These are phyloP conservation scores for Cinclus mexicanus DNA, from an alignment of 2,113 vertebrate species.

Conservation along the genomic window DNA sequence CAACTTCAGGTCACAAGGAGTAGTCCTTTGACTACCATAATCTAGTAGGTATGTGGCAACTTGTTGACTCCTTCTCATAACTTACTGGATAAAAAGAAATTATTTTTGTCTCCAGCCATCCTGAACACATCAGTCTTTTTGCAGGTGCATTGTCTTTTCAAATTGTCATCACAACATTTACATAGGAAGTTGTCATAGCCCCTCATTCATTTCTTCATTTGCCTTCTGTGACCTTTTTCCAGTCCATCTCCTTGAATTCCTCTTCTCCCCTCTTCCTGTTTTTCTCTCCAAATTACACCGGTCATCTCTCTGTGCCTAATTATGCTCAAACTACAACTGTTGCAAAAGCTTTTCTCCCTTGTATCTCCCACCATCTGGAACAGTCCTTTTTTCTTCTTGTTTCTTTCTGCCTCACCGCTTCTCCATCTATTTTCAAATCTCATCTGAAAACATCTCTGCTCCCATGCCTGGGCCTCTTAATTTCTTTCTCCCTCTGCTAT, in stretches of 20 bases:
- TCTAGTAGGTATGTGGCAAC: not conserved
- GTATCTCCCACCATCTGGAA: slow-evolving; percentile 17
- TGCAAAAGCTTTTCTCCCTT: not conserved
- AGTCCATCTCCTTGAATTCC: not conserved
- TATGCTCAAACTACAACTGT: not conserved
- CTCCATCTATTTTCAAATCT: slow-evolving; percentile 37
- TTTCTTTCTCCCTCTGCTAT: slow-evolving; percentile 34
- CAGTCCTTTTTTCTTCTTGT: not conserved
- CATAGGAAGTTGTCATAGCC: not conserved
- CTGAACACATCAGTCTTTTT: not conserved
- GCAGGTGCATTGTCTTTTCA: not conserved
- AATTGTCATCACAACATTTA: not conserved
- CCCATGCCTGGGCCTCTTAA: slow-evolving; percentile 19
- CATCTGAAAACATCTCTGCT: slow-evolving; percentile 40
- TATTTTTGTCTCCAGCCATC: not conserved
- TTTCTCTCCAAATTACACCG: not conserved
- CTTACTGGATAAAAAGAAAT: not conserved
- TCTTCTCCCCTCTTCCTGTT: not conserved
- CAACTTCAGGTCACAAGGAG: not conserved
- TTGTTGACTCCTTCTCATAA: not conserved
- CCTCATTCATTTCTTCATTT: not conserved
- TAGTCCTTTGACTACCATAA: not conserved
- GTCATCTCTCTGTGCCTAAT: slow-evolving; percentile 25
- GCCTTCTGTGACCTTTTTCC: not conserved
- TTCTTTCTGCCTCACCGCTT: slow-evolving; percentile 30